A percentile compares a stretch with the other conserved stretches of the same genome.
Evolutionary conservation across 2,113 vertebrate species (phyloP).

Genomic region (Mormyrus lacerda): DNA sequence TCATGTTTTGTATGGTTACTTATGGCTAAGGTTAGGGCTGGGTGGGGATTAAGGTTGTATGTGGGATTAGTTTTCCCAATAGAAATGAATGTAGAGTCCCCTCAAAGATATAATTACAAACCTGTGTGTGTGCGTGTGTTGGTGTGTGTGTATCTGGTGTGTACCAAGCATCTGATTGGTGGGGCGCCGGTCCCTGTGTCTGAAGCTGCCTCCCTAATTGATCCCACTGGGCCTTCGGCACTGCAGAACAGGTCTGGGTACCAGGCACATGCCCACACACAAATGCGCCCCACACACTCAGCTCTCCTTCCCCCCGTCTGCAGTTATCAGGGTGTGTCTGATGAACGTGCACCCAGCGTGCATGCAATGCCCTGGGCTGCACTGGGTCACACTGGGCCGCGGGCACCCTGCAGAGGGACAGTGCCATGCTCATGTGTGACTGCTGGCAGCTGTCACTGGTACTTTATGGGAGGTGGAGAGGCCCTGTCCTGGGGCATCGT

Average conservation of each 20-base stretch:
- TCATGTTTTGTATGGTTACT: too few species aligned
- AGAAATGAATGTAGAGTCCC: too few species aligned
- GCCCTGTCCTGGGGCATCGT: not conserved
- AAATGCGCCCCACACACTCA: constrained; percentile 22
- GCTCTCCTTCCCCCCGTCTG: not conserved
- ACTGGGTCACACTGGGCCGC: not conserved
- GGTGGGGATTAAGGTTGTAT: too few species aligned
- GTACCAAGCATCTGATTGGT: constrained; percentile 6
- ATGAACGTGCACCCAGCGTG: not conserved
- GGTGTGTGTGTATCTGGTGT: not conserved
- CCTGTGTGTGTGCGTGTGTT: not conserved
- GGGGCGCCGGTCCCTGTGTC: not conserved
- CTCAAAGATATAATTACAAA: too few species aligned
- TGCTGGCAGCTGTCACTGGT: not conserved
- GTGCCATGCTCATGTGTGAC: not conserved
- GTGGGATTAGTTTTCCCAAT: too few species aligned
- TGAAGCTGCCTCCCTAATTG: constrained; percentile 53
- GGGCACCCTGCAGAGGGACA: not conserved
- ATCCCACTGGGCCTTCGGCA: constrained; percentile 59
- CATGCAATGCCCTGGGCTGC: not conserved
- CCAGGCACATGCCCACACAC: constrained; percentile 52
- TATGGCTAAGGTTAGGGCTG: too few species aligned
- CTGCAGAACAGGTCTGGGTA: constrained; percentile 45
- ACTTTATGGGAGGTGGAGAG: not conserved
- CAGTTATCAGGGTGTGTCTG: not conserved